Base-by-base conservation (phyloP, 2,888 invertebrate genomes). In the Theretra japonica region DNA sequence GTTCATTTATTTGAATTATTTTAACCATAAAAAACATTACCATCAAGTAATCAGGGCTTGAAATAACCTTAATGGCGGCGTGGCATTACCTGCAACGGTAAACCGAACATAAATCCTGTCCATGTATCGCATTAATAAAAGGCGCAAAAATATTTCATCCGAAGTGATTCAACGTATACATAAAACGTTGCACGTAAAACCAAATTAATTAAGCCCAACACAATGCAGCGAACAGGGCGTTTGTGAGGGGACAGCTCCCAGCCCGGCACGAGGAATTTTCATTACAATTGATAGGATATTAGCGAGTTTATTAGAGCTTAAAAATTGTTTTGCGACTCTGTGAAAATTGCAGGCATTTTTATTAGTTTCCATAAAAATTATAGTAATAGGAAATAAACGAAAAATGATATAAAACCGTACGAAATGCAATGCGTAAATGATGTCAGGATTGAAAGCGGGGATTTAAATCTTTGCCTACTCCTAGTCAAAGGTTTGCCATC, bases 201-300 rank as follows among this genome's bases (percentile, higher is more conserved):
- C 87, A 86, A 91, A 92, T 92, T 92, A 90, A 92, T 92, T 90
- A 91, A 90, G 85, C 87, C 83, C 88, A 90, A 90, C 87, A 82
- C 83, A 76, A 78, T 75, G 85, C 83, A 86, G 87, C 88, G 88
- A 88, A 87, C 89, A 83, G 84, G 84, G 86, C 28, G 86, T 86
- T 87, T 87, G 82, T 76, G 80, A 81, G 81, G 62, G 68, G 68
- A 28, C 7, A 58, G 57, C 30, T 53, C n/a, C 50, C n/a, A 53
- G n/a, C 53, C 53, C 28, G 28, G 30, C 60, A 57, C 25, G 19
- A 41, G 65, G 65, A 48, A 65, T 65, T 65, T 65, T 48, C 11
- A 70, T 70, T 53, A 70, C 41, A 70, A 62, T 56, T 71, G 23
- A 30, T 53, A 71, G 21, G 58, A 56, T 28, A 50, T 56, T 17